A percentile compares a stretch with the other conserved stretches of the same genome.
Evolutionary conservation across 2,113 vertebrate species (phyloP).

Genomic region (Tricholaema leucomelas): DNA sequence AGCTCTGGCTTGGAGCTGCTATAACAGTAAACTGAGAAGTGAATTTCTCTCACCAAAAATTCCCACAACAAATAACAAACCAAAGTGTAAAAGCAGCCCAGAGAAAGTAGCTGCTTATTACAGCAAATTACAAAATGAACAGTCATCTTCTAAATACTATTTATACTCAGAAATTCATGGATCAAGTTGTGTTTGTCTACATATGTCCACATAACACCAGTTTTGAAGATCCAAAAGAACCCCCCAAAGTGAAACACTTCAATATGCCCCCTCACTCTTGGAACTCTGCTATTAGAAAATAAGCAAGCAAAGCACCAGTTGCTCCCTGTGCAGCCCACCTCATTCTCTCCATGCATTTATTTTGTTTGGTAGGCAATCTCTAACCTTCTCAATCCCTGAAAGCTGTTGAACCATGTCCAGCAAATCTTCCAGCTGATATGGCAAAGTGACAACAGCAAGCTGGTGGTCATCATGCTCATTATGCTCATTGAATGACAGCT

Average conservation of each 20-base stretch:
- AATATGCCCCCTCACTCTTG: accelerated
- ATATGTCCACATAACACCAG: background rate
- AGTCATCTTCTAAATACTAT: background rate
- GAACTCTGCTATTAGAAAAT: background rate
- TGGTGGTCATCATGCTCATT: background rate
- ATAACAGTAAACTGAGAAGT: background rate
- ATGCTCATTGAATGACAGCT: accelerated
- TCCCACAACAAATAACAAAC: background rate
- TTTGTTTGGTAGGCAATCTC: background rate
- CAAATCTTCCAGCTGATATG: accelerated
- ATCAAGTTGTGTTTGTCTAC: background rate
- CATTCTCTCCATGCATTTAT: background rate
- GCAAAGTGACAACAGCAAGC: background rate
- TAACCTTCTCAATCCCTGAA: background rate
- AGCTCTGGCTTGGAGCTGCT: background rate
- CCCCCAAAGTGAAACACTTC: background rate
- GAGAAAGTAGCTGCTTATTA: background rate
- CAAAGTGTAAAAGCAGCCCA: background rate
- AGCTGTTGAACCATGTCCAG: accelerated
- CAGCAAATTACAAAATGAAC: background rate
- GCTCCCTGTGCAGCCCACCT: accelerated
- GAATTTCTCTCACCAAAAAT: background rate
- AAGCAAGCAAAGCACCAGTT: background rate
- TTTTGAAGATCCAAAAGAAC: background rate
- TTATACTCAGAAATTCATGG: background rate